Base-by-base conservation (phyloP, 1,140 invertebrate genomes). In the Gerris buenoi region DNA sequence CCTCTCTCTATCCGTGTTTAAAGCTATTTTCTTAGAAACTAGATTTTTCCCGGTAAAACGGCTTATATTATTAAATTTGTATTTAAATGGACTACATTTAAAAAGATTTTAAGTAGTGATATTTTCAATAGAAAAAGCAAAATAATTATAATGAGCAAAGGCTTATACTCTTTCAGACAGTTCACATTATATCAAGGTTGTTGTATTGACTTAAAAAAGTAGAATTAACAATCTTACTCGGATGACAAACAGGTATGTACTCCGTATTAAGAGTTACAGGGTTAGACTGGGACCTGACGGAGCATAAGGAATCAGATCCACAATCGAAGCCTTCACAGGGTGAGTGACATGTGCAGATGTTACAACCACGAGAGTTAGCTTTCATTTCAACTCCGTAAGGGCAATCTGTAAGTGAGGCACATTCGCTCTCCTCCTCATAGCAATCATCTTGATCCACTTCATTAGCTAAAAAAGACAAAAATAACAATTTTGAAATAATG, bases 341-440 rank as follows among this genome's bases (percentile, higher is more conserved):
- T 76, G 93, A 81, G 63, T 80, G 78, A 74, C 92, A 95, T 13
- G 82, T 77, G 74, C 91, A 94, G n/a, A 82, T 77, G 63, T 84
- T 82, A 75, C 91, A 94, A 58, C 81, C 81, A 13, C 80, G 75
- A 25, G 82, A 76, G 68, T 85, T 85, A 0, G 86, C 80, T 67
- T 80, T 85, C n/a, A 82, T 82, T 72, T 89, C 86, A 13, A 87
- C 80, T 26, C 90, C 90, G 73, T 89, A 92, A 0, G 85, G 83
- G 79, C 91, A 94, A 25, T 75, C 69, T 1, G 80, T 80, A 2
- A 87, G 75, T 0, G 73, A 73, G 1, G 72, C 73, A 70, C 88
- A 90, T 71, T 87, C 80, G 18, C 27, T 82, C 79, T 27, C 77
- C 77, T 67, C 80, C 81, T 33, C 73, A 22, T 79, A 77, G 70